Evolutionary conservation across 2,113 vertebrate species (phyloP).

Genomic region (Calidris pugnax): DNA sequence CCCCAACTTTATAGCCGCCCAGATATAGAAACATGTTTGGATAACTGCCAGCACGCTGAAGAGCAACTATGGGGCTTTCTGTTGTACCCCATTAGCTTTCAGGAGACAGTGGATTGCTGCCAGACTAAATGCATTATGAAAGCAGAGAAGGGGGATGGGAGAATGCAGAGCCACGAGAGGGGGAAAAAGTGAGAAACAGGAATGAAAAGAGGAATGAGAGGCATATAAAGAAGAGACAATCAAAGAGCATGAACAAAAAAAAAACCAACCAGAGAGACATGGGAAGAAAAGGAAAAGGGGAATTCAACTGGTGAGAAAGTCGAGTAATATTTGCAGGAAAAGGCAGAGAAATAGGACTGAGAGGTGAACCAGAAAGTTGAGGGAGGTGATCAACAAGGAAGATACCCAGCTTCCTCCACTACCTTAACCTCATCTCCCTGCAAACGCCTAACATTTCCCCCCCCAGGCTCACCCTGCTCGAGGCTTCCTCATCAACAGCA

Average conservation of each 20-base stretch:
- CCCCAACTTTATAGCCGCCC: neutral
- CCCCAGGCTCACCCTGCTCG: neutral
- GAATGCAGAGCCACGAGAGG: neutral
- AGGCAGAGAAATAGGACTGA: neutral
- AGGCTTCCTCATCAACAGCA: neutral
- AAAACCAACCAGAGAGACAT: too few relatives aligned
- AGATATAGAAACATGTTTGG: neutral
- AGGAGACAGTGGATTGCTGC: neutral
- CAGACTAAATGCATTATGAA: neutral
- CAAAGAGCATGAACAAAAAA: neutral
- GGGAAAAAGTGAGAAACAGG: neutral
- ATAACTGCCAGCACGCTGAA: neutral
- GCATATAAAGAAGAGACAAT: neutral
- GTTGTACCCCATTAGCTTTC: neutral
- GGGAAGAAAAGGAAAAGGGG: neutral
- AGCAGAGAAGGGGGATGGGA: neutral
- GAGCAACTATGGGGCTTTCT: neutral
- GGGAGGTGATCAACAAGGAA: neutral
- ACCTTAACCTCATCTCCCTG: neutral
- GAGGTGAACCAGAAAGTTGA: neutral
- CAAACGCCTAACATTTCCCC: neutral
- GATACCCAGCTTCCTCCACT: neutral
- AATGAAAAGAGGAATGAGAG: neutral
- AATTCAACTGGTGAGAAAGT: neutral
- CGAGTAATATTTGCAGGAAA: neutral